Conservation (phyloP, 2,797 vertebrate species). For the Sebastes trivittatus region DNA sequence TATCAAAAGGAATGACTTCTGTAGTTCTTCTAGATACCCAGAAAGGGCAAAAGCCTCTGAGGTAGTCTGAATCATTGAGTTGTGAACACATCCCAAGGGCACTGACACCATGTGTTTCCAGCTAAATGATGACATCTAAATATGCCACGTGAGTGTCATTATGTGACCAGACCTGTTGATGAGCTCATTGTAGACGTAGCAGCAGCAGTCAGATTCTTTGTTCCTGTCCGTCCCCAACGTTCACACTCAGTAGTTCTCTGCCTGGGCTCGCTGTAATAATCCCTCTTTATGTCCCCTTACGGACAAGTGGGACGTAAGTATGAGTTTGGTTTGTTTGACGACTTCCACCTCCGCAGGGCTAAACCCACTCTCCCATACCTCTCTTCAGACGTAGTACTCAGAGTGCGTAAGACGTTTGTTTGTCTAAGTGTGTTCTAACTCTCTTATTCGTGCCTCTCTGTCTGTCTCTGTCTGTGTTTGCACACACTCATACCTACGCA, state of each 20-base stretch:
- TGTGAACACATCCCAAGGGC: not conserved
- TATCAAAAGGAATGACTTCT: not conserved
- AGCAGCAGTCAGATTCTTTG: not conserved
- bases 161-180: not conserved
- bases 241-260: constrained; percentile 3
- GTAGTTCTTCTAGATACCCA: not conserved
- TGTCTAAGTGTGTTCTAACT: constrained; percentile 1
- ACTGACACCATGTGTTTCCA: not conserved
- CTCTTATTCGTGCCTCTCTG: not conserved
- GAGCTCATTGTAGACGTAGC: constrained; percentile 8
- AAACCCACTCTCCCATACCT: constrained; percentile 13
- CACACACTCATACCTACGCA: not conserved
- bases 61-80: not conserved
- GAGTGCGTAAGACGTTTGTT: not conserved
- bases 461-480: constrained; percentile 7
- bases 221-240: not conserved
- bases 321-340: constrained; percentile 30
- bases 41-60: not conserved
- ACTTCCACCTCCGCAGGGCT: not conserved
- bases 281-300: not conserved
- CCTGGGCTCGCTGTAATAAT: constrained; percentile 46
- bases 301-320: constrained; percentile 5
- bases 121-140: not conserved
- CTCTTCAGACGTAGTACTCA: not conserved
- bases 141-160: not conserved